Evolutionary conservation across 1,140 invertebrate species (phyloP), one percentile per base, ranked within the genome.

Genomic region (Ectropis grisescens): DNA sequence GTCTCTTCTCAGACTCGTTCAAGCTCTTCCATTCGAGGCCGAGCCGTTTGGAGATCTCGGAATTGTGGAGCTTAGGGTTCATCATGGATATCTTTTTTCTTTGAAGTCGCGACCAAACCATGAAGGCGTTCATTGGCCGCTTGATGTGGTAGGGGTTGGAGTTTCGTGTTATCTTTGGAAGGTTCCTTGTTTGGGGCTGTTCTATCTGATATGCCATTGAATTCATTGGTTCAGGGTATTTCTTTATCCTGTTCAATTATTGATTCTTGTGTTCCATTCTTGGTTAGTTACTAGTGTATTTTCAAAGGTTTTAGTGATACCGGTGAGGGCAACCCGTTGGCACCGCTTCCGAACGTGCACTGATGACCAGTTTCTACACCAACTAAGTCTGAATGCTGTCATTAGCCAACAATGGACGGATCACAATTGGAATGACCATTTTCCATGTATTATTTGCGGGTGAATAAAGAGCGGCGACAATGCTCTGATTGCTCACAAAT

Each of bases 1-100:
- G 93, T 36, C 86, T 79, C 47, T 91, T 87, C 39, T 92, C 88
- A 1, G 71, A 68, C 33, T 91, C 89, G 12, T 85, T 82, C 14
- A 93, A 69, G 36, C 84, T 70, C 54, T 91, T 91, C 91, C 91
- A 93, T 45, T 88, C 85, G 1, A 83, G 58, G 4, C 90, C 90
- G 8, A 91, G 60, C n/a, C 87, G 61, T 66, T 91, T 91, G 1
- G 88, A 90, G 43, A 91, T 91, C 62, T 91, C 89, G 0, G 90
- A 90, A 58, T 91, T 91, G 64, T 91, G 90, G 47, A 94, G 86
- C 65, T 93, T 91, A 5, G 93, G 93, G 67, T 94, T 90, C 60
- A 93, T 88, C 49, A 88, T 85, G 0, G 91, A 91, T 71, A 94
- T 93, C 54, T 92, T 89, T 50, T 88, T 85, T 22, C 90, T 66